Conservation (phyloP, 1,140 invertebrate genomes). For the Babylonia areolata region DNA sequence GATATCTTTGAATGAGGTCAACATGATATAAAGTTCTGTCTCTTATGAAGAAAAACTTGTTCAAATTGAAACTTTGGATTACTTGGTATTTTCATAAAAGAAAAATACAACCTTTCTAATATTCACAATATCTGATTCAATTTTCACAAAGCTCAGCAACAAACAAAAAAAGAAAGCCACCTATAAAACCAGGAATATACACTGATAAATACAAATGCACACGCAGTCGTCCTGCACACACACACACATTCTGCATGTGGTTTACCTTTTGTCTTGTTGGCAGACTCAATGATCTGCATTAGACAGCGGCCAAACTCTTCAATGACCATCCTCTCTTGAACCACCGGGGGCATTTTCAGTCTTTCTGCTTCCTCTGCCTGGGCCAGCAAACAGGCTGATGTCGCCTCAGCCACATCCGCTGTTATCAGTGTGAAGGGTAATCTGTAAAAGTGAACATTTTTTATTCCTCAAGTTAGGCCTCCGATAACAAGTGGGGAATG, state of each 20-base stretch:
- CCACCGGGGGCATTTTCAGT: conserved; percentile 81
- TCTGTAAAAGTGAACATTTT: conserved; percentile 74
- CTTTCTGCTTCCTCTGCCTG: conserved; percentile 90
- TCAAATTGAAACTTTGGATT: no score
- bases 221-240: conserved; percentile 51
- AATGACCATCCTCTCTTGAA: conserved; percentile 90
- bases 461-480: no score
- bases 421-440: conserved; percentile 93
- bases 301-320: conserved; percentile 97
- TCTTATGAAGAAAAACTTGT: no score
- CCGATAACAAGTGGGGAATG: no score
- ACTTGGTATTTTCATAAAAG: no score
- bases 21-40: no score
- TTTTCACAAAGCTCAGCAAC: no score
- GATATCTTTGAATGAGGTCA: no score
- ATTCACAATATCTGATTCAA: no score
- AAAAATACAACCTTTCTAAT: no score
- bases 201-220: neutral
- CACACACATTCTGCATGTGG: conserved; percentile 75
- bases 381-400: conserved; percentile 94
- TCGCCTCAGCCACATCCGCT: conserved; percentile 95
- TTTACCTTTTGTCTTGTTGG: conserved; percentile 80
- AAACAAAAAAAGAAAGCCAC: no score
- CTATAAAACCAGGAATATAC: no score
- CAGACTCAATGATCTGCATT: conserved; percentile 90